Evolutionary conservation across 2,797 vertebrate species (phyloP).

Genomic region (Myotis pilosus): DNA sequence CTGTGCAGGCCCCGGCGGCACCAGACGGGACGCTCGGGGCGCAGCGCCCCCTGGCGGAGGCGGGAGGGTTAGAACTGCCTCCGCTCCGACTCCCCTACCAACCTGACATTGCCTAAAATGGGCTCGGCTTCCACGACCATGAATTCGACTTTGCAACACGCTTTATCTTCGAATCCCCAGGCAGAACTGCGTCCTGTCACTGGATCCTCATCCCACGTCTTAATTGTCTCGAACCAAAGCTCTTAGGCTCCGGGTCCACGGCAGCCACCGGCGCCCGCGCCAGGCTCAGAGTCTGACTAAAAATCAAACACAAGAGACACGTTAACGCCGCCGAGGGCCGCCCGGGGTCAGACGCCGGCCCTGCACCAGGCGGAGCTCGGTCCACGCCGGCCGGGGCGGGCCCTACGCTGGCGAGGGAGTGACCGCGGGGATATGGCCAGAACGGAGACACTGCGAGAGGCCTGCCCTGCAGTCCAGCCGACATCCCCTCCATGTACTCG

Average conservation of each 20-base stretch:
- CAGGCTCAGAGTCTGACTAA: slow-evolving; percentile 85
- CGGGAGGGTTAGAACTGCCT: slow-evolving; percentile 7
- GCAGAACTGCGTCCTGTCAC: slow-evolving; percentile 83
- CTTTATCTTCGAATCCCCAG: slow-evolving; percentile 84
- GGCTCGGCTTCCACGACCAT: slow-evolving; percentile 84
- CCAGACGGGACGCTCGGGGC: rapidly evolving
- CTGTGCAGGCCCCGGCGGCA: background rate
- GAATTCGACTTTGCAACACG: slow-evolving; percentile 83
- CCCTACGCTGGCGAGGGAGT: background rate
- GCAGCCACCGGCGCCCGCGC: slow-evolving; percentile 83
- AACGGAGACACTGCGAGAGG: slow-evolving; percentile 26
- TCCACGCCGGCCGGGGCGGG: background rate
- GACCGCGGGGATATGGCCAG: rapidly evolving
- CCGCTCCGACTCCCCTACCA: slow-evolving; percentile 80
- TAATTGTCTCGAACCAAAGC: slow-evolving; percentile 83
- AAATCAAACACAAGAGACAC: slow-evolving; percentile 87
- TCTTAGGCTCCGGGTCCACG: slow-evolving; percentile 83
- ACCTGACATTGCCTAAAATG: slow-evolving; percentile 87
- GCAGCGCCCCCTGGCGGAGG: background rate
- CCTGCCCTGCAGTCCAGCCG: slow-evolving; percentile 65
- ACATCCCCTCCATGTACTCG: slow-evolving; percentile 54
- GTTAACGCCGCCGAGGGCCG: slow-evolving; percentile 80
- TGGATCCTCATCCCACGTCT: slow-evolving; percentile 83
- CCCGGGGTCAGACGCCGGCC: slow-evolving; percentile 55
- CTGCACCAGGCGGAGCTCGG: background rate